These are phyloP conservation scores for Platalea minor DNA, from an alignment of 2,797 vertebrate genomes.

Conservation along the genomic window DNA sequence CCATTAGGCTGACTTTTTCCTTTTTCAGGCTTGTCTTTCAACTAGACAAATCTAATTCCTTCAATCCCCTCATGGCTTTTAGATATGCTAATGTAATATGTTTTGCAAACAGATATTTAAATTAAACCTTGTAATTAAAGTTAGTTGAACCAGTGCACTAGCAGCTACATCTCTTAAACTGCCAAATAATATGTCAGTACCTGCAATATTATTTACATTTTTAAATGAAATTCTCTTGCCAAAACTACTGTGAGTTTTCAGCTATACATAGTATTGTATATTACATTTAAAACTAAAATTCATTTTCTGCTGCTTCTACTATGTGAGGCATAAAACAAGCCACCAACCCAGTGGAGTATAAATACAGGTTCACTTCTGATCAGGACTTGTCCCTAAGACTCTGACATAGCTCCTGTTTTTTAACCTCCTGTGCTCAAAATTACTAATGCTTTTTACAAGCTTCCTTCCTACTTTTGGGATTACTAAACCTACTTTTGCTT, in stretches of 20 bases:
- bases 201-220: neutral
- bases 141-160: neutral
- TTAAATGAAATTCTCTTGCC: neutral
- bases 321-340: neutral
- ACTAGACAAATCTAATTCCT: neutral
- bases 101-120: constrained; percentile 13
- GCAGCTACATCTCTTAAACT: neutral
- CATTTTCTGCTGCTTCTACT: neutral
- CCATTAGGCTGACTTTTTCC: neutral
- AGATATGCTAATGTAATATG: neutral
- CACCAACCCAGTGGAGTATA: neutral
- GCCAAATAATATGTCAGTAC: neutral
- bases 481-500: neutral
- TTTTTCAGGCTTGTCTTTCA: constrained; percentile 8
- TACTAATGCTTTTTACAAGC: neutral
- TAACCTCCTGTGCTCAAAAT: neutral
- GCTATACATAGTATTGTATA: rapidly evolving
- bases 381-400: neutral
- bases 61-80: neutral
- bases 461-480: neutral
- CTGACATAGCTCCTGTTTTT: neutral
- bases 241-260: neutral
- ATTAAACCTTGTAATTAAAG: constrained; percentile 17
- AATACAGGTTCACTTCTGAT: neutral
- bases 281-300: neutral